These are phyloP conservation scores for Tachina fera DNA, from an alignment of 2,888 invertebrate species.

Conservation along the genomic window DNA sequence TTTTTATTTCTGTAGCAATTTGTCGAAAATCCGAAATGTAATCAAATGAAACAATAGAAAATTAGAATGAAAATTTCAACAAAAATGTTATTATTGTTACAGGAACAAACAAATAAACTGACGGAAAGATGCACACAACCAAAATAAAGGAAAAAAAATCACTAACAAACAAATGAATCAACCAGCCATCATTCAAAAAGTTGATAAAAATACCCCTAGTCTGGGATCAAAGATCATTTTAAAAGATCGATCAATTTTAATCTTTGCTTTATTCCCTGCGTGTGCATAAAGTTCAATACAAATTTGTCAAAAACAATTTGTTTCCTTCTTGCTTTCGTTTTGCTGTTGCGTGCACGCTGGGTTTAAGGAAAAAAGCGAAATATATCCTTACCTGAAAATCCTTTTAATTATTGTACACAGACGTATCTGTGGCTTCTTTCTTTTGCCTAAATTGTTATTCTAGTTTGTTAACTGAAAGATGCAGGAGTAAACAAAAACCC, in stretches of 20 bases:
- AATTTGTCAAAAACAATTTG: conserved; percentile 54
- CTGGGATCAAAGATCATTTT: conserved; percentile 43
- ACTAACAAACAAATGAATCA: conserved; percentile 6
- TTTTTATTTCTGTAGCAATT: conserved; percentile 56
- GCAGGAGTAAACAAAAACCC: conserved; percentile 45
- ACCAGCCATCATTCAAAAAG: conserved; percentile 15
- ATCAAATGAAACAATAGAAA: conserved; percentile 56
- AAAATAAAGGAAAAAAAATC: not conserved
- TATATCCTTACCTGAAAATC: conserved; percentile 53
- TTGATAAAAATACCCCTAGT: conserved; percentile 28
- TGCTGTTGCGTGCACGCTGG: not conserved
- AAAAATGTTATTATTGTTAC: conserved; percentile 52
- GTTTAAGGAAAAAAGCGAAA: not conserved
- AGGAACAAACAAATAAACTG: conserved; percentile 54
- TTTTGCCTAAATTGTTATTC: not conserved
- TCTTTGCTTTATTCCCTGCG: conserved; percentile 2
- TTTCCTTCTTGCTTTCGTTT: not conserved
- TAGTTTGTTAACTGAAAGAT: conserved; percentile 4
- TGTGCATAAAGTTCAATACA: not conserved
- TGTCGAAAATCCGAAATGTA: conserved; percentile 66
- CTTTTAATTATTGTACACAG: conserved; percentile 37
- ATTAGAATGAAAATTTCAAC: conserved; percentile 52
- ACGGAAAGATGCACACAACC: not conserved
- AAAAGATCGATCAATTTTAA: conserved; percentile 59
- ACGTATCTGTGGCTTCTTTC: conserved; percentile 47